Percentiles rank a stretch among this genome's conserved stretches.
Evolutionary conservation across 2,888 invertebrate species (phyloP).

Genomic region (Parasteatoda lunata): DNA sequence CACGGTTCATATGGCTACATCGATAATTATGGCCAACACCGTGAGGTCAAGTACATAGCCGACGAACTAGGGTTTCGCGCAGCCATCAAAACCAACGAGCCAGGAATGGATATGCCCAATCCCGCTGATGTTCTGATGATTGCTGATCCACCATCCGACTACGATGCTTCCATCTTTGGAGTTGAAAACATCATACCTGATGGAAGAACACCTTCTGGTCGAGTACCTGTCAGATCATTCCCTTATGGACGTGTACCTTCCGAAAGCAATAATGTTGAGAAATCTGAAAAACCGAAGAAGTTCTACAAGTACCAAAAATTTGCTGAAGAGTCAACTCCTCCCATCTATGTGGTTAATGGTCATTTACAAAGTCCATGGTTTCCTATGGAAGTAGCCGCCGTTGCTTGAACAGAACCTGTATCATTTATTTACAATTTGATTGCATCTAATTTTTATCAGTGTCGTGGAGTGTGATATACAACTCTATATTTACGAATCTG

Average conservation of each 20-base stretch:
- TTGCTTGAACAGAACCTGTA: neutral
- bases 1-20: slow-evolving; percentile 47
- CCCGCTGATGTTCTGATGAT: slow-evolving; percentile 35
- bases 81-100: slow-evolving; percentile 52
- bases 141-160: slow-evolving; percentile 21
- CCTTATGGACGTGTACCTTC: no score
- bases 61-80: slow-evolving; percentile 46
- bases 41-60: slow-evolving; percentile 49
- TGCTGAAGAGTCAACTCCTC: slow-evolving; percentile 17
- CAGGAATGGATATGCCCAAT: slow-evolving; percentile 44
- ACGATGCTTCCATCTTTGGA: slow-evolving; percentile 26
- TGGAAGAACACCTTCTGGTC: no score
- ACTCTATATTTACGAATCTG: no score
- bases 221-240: no score
- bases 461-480: no score
- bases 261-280: neutral
- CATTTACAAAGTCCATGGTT: slow-evolving; percentile 64
- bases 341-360: slow-evolving; percentile 47
- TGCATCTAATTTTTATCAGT: no score
- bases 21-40: slow-evolving; percentile 23
- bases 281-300: neutral
- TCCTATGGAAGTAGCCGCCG: slow-evolving; percentile 40
- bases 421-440: no score
- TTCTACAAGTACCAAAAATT: slow-evolving; percentile 20
- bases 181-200: neutral